A percentile compares a stretch with the other conserved stretches of the same genome.
Conservation (phyloP, 2,113 vertebrate genomes). For the Malurus alboscapulatus region DNA sequence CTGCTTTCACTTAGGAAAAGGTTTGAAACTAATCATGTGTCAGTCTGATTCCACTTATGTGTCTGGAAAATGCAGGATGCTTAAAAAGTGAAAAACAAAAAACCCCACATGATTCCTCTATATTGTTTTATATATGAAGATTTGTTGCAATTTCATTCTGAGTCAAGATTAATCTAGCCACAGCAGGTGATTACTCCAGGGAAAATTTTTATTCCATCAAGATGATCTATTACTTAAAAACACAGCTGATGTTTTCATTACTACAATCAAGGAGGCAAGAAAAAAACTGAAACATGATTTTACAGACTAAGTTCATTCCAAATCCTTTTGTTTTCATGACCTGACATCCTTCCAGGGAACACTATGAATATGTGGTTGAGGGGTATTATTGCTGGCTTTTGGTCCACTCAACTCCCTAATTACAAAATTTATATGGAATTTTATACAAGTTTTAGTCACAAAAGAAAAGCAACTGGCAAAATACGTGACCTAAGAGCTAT, state of each 20-base stretch:
- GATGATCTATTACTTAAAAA: neutral
- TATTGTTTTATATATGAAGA: neutral
- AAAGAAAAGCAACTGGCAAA: neutral
- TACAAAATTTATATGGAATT: neutral
- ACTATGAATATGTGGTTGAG: neutral
- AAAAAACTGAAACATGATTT: neutral
- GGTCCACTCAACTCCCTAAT: neutral
- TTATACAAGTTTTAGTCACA: neutral
- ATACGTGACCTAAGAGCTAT: rapidly evolving
- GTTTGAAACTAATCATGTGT: neutral
- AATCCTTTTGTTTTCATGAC: neutral
- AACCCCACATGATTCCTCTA: rapidly evolving
- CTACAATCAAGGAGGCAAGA: neutral
- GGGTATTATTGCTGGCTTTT: neutral
- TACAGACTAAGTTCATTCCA: neutral
- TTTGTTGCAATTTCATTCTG: neutral
- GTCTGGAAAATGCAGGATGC: neutral
- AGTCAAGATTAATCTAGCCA: neutral
- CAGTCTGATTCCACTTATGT: neutral
- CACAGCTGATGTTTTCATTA: neutral
- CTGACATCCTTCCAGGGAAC: neutral
- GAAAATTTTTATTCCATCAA: neutral
- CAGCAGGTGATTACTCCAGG: neutral
- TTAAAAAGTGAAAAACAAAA: neutral
- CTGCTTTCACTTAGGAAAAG: neutral